Percentiles rank a stretch among this genome's conserved stretches.
These are phyloP conservation scores for Poeciliopsis paucimaculata DNA, from an alignment of 2,797 vertebrate genomes.

Conservation along the genomic window DNA sequence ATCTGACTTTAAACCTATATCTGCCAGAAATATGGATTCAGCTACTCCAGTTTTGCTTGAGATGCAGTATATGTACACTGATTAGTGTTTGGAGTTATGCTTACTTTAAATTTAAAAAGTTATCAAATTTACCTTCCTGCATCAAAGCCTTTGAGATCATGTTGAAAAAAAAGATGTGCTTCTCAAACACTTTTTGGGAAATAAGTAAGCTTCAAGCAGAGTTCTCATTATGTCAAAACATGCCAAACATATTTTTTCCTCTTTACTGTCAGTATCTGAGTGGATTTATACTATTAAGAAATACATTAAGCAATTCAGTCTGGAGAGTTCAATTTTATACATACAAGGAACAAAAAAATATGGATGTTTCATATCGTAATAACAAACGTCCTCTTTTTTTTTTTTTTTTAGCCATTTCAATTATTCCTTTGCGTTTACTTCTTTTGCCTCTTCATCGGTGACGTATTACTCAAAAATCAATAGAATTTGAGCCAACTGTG, in stretches of 20 bases:
- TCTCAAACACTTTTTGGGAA: constrained; percentile 5
- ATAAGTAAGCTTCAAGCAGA: not conserved
- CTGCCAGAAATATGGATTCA: not conserved
- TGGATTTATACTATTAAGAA: not conserved
- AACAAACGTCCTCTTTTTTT: not conserved
- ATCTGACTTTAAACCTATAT: not conserved
- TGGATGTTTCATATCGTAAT: not conserved
- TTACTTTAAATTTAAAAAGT: not conserved
- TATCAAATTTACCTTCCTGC: not conserved
- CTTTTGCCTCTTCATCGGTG: not conserved
- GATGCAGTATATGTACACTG: not conserved
- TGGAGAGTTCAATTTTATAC: not conserved
- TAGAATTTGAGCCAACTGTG: not conserved
- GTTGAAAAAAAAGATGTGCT: not conserved
- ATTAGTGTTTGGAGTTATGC: not conserved
- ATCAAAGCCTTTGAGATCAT: not conserved
- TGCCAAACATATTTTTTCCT: not conserved
- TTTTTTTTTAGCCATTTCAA: not conserved
- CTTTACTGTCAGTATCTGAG: not conserved
- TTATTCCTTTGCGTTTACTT: not conserved
- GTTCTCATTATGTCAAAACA: constrained; percentile 4
- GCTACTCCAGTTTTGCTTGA: not conserved
- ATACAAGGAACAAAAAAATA: not conserved
- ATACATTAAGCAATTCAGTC: not conserved
- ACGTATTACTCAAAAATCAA: not conserved